These are phyloP conservation scores for Platyscapa corneri DNA, from an alignment of 1,140 invertebrate genomes.

Conservation along the genomic window DNA sequence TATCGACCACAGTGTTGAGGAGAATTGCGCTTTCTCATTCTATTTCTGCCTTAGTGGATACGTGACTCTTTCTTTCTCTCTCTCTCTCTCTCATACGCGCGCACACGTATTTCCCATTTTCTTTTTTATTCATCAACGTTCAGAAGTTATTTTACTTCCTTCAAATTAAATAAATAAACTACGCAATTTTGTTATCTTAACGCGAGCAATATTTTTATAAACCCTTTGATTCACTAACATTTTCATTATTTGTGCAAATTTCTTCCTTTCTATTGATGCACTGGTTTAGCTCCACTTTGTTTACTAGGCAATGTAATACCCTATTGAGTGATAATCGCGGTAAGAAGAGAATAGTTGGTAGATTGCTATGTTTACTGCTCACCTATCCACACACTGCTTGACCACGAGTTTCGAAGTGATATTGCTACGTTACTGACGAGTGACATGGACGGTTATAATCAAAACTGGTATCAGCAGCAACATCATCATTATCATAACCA, in stretches of 20 bases:
- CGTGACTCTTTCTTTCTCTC: neutral
- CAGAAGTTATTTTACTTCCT: neutral
- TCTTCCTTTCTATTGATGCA: neutral
- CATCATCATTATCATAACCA: constrained; percentile 63
- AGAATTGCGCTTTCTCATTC: neutral
- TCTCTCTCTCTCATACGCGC: neutral
- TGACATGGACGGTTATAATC: constrained; percentile 73
- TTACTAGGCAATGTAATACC: neutral
- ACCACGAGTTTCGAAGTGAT: constrained; percentile 52
- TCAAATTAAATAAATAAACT: neutral
- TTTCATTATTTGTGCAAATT: neutral
- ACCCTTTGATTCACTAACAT: neutral
- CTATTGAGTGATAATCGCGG: constrained; percentile 29
- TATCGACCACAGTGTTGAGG: neutral
- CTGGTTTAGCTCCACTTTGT: neutral
- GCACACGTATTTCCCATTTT: neutral
- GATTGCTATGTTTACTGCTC: constrained; percentile 62
- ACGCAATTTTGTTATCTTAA: neutral
- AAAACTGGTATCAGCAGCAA: constrained; percentile 71
- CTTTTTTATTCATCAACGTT: neutral
- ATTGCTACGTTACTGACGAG: constrained; percentile 51
- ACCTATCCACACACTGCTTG: constrained; percentile 5
- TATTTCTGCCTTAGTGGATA: neutral
- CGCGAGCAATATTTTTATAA: neutral
- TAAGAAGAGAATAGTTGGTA: constrained; percentile 42